Evolutionary conservation across 2,888 invertebrate genomes (phyloP).

Genomic region (Heteropelma amictum): DNA sequence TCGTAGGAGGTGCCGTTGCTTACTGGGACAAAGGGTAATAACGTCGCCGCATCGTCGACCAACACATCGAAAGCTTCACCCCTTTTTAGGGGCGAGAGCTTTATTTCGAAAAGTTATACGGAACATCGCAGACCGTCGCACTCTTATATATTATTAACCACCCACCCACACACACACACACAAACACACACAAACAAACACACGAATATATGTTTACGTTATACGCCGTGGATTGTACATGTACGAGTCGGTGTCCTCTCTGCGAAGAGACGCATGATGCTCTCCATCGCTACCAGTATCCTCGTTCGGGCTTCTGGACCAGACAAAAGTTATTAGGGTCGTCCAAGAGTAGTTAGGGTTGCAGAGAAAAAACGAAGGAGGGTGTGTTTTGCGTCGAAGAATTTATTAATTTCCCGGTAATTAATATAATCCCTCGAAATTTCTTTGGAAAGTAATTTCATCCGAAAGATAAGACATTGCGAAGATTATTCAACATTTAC

Average conservation of each 20-base stretch:
- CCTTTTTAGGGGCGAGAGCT: slow-evolving; percentile 49
- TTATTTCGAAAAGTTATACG: slow-evolving; percentile 51
- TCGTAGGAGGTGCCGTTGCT: slow-evolving; percentile 50
- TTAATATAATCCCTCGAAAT: slow-evolving; percentile 36
- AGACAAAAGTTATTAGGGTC: slow-evolving; percentile 54
- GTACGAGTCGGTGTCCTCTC: too few relatives aligned
- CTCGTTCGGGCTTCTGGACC: slow-evolving; percentile 49
- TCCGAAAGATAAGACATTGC: background rate
- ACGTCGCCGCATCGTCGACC: slow-evolving; percentile 54
- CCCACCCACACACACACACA: too few relatives aligned
- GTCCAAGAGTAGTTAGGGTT: slow-evolving; percentile 43
- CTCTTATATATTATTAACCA: slow-evolving; percentile 10
- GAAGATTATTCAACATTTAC: background rate
- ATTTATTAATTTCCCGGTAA: slow-evolving; percentile 50
- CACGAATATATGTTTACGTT: too few relatives aligned
- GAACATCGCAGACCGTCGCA: slow-evolving; percentile 44
- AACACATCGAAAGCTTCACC: slow-evolving; percentile 51
- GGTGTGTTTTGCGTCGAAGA: slow-evolving; percentile 19
- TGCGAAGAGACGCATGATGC: slow-evolving; percentile 38
- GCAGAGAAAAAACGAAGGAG: slow-evolving; percentile 19
- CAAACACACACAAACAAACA: too few relatives aligned
- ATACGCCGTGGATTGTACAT: too few relatives aligned
- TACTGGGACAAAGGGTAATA: slow-evolving; percentile 61
- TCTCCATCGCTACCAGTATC: slow-evolving; percentile 21
- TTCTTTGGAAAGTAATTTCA: slow-evolving; percentile 10